These are phyloP conservation scores for Agraylea sexmaculata DNA, from an alignment of 1,140 invertebrate species.

Conservation along the genomic window DNA sequence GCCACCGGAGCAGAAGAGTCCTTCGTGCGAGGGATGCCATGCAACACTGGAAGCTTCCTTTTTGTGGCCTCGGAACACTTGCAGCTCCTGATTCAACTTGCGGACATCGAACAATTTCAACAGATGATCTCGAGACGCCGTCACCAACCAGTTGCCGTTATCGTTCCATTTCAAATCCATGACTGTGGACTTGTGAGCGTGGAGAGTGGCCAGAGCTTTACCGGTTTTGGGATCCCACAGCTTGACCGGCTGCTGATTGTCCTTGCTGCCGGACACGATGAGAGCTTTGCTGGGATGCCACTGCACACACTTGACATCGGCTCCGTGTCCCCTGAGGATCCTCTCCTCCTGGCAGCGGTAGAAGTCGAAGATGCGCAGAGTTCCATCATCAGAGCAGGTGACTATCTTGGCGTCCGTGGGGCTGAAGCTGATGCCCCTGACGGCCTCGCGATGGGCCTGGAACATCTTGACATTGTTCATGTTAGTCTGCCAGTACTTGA, in stretches of 20 bases:
- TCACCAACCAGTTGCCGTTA: constrained; percentile 99
- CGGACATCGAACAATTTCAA: constrained; percentile 97
- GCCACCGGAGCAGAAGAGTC: constrained; percentile 90
- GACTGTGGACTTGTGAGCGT: constrained; percentile 98
- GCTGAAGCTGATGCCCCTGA: constrained; percentile 98
- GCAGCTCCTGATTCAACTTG: constrained; percentile 85
- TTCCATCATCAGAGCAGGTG: constrained; percentile 98
- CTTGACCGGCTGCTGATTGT: constrained; percentile 99
- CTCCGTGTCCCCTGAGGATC: constrained; percentile 93
- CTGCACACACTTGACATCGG: constrained; percentile 98
- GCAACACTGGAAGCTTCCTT: constrained; percentile 95
- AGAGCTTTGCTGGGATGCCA: constrained; percentile 98
- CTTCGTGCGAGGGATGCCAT: constrained; percentile 97
- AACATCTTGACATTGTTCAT: constrained; percentile 99
- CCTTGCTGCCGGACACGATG: constrained; percentile 96
- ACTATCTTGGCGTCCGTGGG: constrained; percentile 97
- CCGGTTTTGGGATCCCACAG: constrained; percentile 98
- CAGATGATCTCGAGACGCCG: constrained; percentile 93
- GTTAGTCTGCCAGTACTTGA: constrained; percentile 99
- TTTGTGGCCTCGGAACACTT: constrained; percentile 95
- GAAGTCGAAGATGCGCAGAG: constrained; percentile 98
- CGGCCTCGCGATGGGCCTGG: constrained; percentile 99
- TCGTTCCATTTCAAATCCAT: constrained; percentile 99
- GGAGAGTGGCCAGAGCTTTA: constrained; percentile 74
- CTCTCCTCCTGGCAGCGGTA: constrained; percentile 91